These are phyloP conservation scores for Acanthaster planci DNA, from an alignment of 35 echinoderm and acorn worm genomes.

Conservation along the genomic window DNA sequence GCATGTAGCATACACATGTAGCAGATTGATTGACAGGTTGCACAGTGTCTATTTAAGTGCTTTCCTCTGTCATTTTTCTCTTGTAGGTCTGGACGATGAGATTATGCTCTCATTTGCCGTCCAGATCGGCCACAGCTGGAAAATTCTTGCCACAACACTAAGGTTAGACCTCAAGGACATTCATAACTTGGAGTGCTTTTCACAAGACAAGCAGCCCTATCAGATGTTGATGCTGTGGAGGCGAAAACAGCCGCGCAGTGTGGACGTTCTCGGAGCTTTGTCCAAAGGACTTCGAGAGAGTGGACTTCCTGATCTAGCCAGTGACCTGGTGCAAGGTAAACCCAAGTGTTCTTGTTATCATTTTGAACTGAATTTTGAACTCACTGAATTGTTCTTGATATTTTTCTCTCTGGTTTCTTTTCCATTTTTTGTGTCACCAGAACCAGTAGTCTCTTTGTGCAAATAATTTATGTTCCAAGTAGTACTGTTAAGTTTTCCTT, in stretches of 20 bases:
- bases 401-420: too few relatives aligned
- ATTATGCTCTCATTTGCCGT: slow-evolving; percentile 1
- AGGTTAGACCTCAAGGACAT: background rate
- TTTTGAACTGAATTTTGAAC: too few relatives aligned
- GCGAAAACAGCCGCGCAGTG: background rate
- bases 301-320: background rate
- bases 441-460: too few relatives aligned
- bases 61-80: background rate
- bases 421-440: too few relatives aligned
- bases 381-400: too few relatives aligned
- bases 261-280: slow-evolving; percentile 32
- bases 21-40: background rate
- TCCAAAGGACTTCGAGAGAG: background rate
- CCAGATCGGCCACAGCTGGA: background rate
- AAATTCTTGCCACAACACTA: background rate
- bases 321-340: slow-evolving; percentile 18
- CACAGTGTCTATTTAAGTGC: background rate
- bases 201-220: background rate
- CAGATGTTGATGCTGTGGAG: slow-evolving; percentile 35
- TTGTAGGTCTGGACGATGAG: slow-evolving; percentile 21
- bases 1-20: too few relatives aligned
- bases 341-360: background rate
- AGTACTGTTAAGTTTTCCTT: too few relatives aligned
- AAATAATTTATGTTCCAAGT: too few relatives aligned
- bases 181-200: background rate